These are phyloP conservation scores for Caenorhabditis sp. DNA, from an alignment of 2,888 invertebrate species.

Conservation along the genomic window DNA sequence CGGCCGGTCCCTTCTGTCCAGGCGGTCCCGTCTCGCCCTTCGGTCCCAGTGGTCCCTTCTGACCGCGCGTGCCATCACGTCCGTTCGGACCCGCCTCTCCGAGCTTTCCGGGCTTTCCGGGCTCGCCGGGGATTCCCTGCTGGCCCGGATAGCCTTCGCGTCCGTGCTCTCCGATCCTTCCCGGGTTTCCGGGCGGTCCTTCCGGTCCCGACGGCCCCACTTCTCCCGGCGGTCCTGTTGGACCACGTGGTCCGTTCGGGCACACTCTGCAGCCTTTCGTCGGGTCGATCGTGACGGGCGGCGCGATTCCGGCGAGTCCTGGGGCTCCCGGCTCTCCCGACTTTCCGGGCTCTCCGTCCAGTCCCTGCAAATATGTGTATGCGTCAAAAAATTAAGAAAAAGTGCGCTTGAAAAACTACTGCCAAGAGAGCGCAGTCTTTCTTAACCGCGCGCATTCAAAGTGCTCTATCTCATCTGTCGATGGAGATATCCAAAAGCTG, in stretches of 20 bases:
- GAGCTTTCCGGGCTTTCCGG: conserved; percentile 71
- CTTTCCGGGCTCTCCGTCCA: conserved; percentile 67
- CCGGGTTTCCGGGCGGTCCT: conserved; percentile 71
- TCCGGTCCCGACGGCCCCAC: conserved; percentile 67
- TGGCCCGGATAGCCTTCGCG: conserved; percentile 72
- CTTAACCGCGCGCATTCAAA: no score
- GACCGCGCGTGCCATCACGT: conserved; percentile 64
- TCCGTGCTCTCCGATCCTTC: conserved; percentile 68
- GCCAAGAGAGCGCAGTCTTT: no score
- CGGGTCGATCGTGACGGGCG: conserved; percentile 73
- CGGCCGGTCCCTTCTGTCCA: conserved; percentile 72
- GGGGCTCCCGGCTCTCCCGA: conserved; percentile 69
- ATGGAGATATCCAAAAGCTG: neutral
- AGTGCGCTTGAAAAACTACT: no score
- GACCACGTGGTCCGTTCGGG: conserved; percentile 74
- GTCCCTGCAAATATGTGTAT: conserved; percentile 53
- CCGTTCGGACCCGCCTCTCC: conserved; percentile 66
- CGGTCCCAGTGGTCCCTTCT: conserved; percentile 70
- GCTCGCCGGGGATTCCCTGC: conserved; percentile 73
- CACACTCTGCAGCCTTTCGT: conserved; percentile 73
- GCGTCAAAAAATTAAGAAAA: no score
- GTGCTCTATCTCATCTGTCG: neutral
- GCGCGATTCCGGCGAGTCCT: conserved; percentile 74
- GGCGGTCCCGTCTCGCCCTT: conserved; percentile 71
- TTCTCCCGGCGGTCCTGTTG: conserved; percentile 75